Base-by-base conservation (phyloP, 2,888 invertebrate genomes). In the Branchipolynoe longqiensis region DNA sequence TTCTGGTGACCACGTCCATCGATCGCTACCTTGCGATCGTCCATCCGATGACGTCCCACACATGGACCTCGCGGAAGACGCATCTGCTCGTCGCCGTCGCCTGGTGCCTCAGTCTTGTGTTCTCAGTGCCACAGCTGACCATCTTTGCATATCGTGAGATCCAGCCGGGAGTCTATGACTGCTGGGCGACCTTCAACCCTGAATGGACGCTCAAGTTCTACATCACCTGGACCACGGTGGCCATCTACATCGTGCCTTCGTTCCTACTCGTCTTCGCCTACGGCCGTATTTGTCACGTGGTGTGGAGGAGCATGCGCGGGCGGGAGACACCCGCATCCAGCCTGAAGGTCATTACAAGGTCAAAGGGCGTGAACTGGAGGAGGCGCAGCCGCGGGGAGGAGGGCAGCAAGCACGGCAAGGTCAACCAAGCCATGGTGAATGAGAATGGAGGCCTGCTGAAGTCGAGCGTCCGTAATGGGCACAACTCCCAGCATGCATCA, bases 41-140 rank as follows among this genome's bases (percentile, higher is more conserved):
- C 88, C 93, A 94, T 86, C 96, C 96, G 0, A 93, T 96, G 87
- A 95, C 95, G 85, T 95, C 95, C 89, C 96, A 96, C 91, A 92
- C 91, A 4, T 91, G 92, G 92, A 91, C 91, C 14, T 89, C 90
- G 69, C 90, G 89, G 86, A 91, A 90, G 74, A 92, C 91, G 0
- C 93, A 94, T 86, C 86, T 94, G 12, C 94, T 94, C 92, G 93
- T 94, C 12, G 88, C 89, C 14, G 87, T 92, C 25, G 95, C 95
- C 2, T 95, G 95, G 95, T 69, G 91, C 3, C 84, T 94, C 8
- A 92, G 94, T 4, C 86, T 94, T 12, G 82, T 94, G 3, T 94
- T 94, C 87, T 92, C 94, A 40, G 86, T 92, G 3, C 95, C 95
- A 0, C 95, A 95, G 89, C 82, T 94, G 31, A 89, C 94, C 86